A percentile compares a stretch with the other conserved stretches of the same genome.
phyloP scores from a whole-genome alignment of 2,888 invertebrate genomes.

The Eilema griseolum region DNA sequence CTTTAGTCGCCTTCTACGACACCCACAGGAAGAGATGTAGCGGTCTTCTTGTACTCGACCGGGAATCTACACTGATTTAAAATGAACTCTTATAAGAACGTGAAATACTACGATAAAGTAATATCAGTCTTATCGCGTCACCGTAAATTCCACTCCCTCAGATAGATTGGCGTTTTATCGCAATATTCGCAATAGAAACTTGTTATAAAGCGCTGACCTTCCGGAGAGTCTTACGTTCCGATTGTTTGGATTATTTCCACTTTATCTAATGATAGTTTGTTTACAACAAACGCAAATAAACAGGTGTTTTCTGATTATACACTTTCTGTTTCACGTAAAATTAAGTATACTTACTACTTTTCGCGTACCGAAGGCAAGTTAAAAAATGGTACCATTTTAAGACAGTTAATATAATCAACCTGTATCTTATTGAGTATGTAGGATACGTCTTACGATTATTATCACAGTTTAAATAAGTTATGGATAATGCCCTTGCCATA shows the following conservation, averaged over 20 bases:
- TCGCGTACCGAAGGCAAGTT: too few relatives aligned
- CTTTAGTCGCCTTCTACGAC: too few relatives aligned
- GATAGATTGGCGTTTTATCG: constrained; percentile 1
- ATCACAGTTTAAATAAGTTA: not conserved
- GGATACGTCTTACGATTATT: too few relatives aligned
- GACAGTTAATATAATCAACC: too few relatives aligned
- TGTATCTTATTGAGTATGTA: too few relatives aligned
- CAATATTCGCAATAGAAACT: not conserved
- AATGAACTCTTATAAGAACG: not conserved
- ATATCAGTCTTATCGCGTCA: not conserved
- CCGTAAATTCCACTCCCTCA: constrained; percentile 4
- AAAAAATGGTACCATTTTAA: too few relatives aligned
- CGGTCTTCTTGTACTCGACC: too few relatives aligned
- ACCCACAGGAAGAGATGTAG: too few relatives aligned
- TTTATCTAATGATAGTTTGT: not conserved
- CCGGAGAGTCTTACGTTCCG: not conserved
- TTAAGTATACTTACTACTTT: too few relatives aligned
- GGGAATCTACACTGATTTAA: not conserved
- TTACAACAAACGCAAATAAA: not conserved
- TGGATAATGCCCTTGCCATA: not conserved
- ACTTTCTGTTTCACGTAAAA: too few relatives aligned
- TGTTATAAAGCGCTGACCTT: not conserved
- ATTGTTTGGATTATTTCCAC: not conserved
- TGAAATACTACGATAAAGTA: not conserved
- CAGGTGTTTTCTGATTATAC: not conserved